phyloP scores from a whole-genome alignment of 2,888 invertebrate genomes.

The Drosophila hamatofila region DNA sequence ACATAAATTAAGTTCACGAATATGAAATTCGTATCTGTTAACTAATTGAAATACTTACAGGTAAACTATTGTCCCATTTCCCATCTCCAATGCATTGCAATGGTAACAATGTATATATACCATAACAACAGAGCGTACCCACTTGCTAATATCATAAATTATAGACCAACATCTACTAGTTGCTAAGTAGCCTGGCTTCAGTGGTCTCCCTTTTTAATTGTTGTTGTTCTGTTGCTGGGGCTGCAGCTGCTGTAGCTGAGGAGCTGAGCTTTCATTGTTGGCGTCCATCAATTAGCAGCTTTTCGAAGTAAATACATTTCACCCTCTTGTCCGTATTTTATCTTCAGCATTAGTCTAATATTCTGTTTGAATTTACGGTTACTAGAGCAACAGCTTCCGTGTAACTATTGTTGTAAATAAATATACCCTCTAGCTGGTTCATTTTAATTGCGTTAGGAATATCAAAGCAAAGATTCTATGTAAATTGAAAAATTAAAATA shows the following conservation, averaged over 20 bases:
- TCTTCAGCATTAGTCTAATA: conserved; percentile 10
- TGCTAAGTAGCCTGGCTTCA: conserved; percentile 18
- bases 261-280: conserved; percentile 21
- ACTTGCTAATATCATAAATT: conserved; percentile 32
- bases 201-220: not conserved
- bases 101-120: no score
- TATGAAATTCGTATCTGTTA: not conserved
- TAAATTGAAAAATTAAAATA: no score
- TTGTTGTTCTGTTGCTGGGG: conserved; percentile 1
- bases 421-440: not conserved
- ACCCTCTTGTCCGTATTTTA: not conserved
- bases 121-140: conserved; percentile 18
- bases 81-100: no score
- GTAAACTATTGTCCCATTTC: not conserved
- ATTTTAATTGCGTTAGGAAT: not conserved
- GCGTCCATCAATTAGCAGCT: conserved; percentile 45
- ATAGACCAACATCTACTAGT: conserved; percentile 11
- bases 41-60: not conserved
- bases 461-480: no score
- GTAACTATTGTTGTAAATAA: not conserved
- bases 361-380: not conserved
- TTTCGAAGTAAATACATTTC: conserved; percentile 5
- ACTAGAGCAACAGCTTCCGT: conserved; percentile 5
- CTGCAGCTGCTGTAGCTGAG: conserved; percentile 8
- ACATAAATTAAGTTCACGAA: not conserved